Percentiles rank a stretch among this genome's conserved stretches.
phyloP scores from a whole-genome alignment of 2,113 vertebrate genomes.

The Coreoperca whiteheadi region DNA sequence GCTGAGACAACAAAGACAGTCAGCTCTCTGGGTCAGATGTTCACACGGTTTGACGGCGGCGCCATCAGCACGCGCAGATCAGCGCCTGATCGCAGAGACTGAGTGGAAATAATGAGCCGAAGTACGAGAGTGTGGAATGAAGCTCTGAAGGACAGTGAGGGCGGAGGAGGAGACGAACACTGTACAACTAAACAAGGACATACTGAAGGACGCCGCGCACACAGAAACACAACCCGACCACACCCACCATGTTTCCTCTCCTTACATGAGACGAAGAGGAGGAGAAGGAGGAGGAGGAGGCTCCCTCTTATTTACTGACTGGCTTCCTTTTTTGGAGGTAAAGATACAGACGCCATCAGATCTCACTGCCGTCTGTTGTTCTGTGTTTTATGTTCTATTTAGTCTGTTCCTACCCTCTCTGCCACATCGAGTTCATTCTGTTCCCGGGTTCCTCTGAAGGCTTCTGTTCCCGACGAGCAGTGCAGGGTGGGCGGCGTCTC shows the following conservation, averaged over 20 bases:
- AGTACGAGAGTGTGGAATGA: neutral
- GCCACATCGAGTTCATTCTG: neutral
- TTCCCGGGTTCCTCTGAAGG: neutral
- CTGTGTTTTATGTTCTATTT: slow-evolving; percentile 11
- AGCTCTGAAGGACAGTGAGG: neutral
- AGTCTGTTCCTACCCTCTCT: neutral
- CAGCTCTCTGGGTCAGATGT: no score
- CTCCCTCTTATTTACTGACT: slow-evolving; percentile 74
- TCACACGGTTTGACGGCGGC: no score
- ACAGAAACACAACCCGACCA: slow-evolving; percentile 15
- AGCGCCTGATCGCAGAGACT: no score
- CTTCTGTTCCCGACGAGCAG: neutral
- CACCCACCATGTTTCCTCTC: slow-evolving; percentile 43
- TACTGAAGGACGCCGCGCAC: slow-evolving; percentile 24
- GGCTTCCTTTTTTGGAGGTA: slow-evolving; percentile 81
- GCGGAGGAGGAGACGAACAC: neutral
- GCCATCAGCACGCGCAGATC: no score
- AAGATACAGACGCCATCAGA: slow-evolving; percentile 25
- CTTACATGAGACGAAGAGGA: slow-evolving; percentile 30
- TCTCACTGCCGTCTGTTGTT: neutral
- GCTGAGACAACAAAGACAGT: no score
- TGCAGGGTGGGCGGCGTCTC: neutral
- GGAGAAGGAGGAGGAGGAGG: slow-evolving; percentile 21
- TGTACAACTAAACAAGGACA: slow-evolving; percentile 74
- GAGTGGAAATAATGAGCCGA: neutral